Base-by-base conservation (phyloP, 2,113 vertebrate species). In the Phyllostomus discolor region DNA sequence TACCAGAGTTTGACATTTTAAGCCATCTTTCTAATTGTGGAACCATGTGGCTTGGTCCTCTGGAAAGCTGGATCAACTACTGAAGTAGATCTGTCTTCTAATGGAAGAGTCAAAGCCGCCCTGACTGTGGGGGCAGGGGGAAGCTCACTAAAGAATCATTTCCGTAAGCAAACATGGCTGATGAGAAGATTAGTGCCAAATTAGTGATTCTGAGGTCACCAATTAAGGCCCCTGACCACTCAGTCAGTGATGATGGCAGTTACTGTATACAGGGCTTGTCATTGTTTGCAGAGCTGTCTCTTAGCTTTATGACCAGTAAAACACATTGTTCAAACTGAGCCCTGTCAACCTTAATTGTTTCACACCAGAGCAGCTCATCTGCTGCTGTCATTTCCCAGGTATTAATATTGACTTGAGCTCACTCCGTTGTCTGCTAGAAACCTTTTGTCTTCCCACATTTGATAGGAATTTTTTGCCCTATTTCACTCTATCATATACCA, bases 381-480 rank as follows among this genome's bases (percentile, higher is more conserved):
- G 20, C 64, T 73, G 19, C 89, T 96, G 75, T 72, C 96, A 89
- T 91, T 78, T 93, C 9, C 46, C 64, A 90, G 86, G 70, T 96
- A 96, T 97, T 95, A 93, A 93, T 96, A 95, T 88, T 95, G 94
- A 96, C 92, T 96, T 73, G 94, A 78, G 41, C 31, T 80, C 48
- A 59, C 26, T 81, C 54, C 20, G 31, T 15, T 94, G 79, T 96
- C 50, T 95, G 46, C 48, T 94, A 50, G 64, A 94, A 96, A 31
- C 7, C 59, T 89, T 79, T 84, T 33, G 96, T 87, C 67, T 97
- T 70, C 10, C 31, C 10, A 75, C 48, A 50, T 84, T 62, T 35
- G 57, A 81, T 91, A 95, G n/a, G 26, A 83, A 81, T 76, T 43
- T 41, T 90, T 79, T 96, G 31, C 31, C 50, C 6, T 89, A 33